phyloP scores from a whole-genome alignment of 2,888 invertebrate species.

The Eupeodes luniger region DNA sequence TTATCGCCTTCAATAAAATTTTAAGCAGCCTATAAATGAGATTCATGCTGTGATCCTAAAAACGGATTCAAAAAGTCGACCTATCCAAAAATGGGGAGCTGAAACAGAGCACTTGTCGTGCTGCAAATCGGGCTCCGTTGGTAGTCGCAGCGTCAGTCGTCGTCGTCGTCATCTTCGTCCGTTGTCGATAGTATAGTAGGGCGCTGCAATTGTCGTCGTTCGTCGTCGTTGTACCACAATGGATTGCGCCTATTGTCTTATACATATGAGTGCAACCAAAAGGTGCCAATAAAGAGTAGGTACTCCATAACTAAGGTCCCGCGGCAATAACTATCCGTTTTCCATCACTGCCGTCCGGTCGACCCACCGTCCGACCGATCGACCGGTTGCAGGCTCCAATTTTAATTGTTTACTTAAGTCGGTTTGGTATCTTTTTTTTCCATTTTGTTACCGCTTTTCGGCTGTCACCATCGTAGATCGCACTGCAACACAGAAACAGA shows the following conservation, averaged over 20 bases:
- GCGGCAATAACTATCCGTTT: slow-evolving; percentile 39
- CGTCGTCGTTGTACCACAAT: slow-evolving; percentile 40
- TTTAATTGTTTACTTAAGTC: slow-evolving; percentile 72
- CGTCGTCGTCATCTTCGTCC: not conserved
- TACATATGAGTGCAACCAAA: slow-evolving; percentile 51
- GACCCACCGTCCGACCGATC: not conserved
- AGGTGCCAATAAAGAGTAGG: slow-evolving; percentile 69
- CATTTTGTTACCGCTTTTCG: slow-evolving; percentile 22
- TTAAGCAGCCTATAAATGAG: slow-evolving; percentile 63
- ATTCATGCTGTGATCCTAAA: slow-evolving; percentile 73
- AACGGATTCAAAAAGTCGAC: slow-evolving; percentile 58
- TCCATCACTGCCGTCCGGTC: not conserved
- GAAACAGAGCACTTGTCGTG: slow-evolving; percentile 66
- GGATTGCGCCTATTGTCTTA: slow-evolving; percentile 65
- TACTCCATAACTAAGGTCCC: slow-evolving; percentile 28
- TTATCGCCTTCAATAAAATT: slow-evolving; percentile 48
- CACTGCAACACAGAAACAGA: not conserved
- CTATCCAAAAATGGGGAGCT: slow-evolving; percentile 69
- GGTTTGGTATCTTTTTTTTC: slow-evolving; percentile 1
- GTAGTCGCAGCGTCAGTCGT: not conserved
- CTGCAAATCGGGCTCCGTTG: slow-evolving; percentile 55
- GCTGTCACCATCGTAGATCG: slow-evolving; percentile 15
- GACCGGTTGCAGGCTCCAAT: slow-evolving; percentile 50
- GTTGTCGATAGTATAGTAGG: not conserved
- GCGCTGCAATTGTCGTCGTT: slow-evolving; percentile 27